A percentile compares a stretch with the other conserved stretches of the same genome.
Conservation (phyloP, 2,797 vertebrate species). For the Neostethus bicornis region DNA sequence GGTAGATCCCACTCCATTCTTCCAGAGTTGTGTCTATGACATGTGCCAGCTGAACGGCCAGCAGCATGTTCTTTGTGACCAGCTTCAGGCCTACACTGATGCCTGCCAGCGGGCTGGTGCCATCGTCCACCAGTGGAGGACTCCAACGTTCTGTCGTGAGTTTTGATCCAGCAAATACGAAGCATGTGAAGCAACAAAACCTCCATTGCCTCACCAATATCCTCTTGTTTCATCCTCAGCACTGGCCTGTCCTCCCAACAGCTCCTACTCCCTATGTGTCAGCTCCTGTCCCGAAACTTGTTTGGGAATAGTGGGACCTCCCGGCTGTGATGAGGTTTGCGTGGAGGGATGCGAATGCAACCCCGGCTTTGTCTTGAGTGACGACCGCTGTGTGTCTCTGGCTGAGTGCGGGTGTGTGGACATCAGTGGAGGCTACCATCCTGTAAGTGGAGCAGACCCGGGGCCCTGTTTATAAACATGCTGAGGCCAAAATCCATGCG, state of each 20-base stretch:
- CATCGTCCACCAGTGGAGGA: slow-evolving; percentile 80
- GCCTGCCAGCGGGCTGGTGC: slow-evolving; percentile 80
- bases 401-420: slow-evolving; percentile 83
- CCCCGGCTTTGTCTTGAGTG: slow-evolving; percentile 82
- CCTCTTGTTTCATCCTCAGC: slow-evolving; percentile 57
- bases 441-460: slow-evolving; percentile 71
- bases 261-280: slow-evolving; percentile 82
- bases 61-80: slow-evolving; percentile 77
- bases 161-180: no score
- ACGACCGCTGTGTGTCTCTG: slow-evolving; percentile 74
- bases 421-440: slow-evolving; percentile 69
- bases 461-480: no score
- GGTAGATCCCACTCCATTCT: slow-evolving; percentile 77
- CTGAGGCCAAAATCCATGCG: no score
- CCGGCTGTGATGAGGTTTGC: slow-evolving; percentile 75
- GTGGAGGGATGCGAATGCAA: slow-evolving; percentile 84
- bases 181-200: no score
- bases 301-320: slow-evolving; percentile 39
- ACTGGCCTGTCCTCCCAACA: slow-evolving; percentile 80
- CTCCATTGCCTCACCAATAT: background rate
- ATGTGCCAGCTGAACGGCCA: slow-evolving; percentile 82
- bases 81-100: slow-evolving; percentile 83
- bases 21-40: slow-evolving; percentile 83
- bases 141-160: slow-evolving; percentile 83
- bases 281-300: slow-evolving; percentile 82